These are phyloP conservation scores for Grus americana DNA, from an alignment of 2,113 vertebrate species.

Conservation along the genomic window DNA sequence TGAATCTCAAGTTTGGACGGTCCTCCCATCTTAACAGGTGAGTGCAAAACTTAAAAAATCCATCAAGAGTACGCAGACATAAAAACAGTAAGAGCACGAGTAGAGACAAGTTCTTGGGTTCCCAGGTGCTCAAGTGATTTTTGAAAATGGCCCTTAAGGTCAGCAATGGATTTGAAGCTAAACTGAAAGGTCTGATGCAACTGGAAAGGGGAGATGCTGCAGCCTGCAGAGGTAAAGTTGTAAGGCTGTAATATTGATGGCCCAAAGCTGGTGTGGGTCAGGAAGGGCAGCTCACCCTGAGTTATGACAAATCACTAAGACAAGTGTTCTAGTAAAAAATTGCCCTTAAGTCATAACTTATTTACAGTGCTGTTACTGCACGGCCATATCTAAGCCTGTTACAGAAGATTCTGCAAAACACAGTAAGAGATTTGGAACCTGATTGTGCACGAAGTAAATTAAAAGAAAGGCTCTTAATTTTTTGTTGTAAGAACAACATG, in stretches of 20 bases:
- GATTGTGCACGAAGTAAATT: fast-evolving
- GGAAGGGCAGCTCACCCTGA: not conserved
- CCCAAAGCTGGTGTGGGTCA: fast-evolving
- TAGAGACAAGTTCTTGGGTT: not conserved
- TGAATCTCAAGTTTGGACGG: not conserved
- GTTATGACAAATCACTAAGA: not conserved
- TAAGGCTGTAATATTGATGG: not conserved
- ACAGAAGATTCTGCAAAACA: not conserved
- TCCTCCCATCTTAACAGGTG: not conserved
- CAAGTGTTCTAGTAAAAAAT: not conserved
- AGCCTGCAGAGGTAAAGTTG: not conserved
- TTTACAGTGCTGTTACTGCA: not conserved
- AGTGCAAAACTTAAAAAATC: not conserved
- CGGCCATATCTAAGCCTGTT: not conserved
- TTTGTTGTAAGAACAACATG: not conserved
- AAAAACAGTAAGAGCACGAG: not conserved
- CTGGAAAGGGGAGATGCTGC: not conserved
- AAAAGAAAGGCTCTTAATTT: not conserved
- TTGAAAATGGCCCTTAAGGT: not conserved
- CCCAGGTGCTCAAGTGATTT: not conserved
- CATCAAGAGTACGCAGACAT: not conserved
- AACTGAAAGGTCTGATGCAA: not conserved
- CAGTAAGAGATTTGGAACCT: not conserved
- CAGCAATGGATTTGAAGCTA: not conserved
- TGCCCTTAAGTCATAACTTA: not conserved